phyloP scores from a whole-genome alignment of 2,797 vertebrate species.

The Argentina silus region DNA sequence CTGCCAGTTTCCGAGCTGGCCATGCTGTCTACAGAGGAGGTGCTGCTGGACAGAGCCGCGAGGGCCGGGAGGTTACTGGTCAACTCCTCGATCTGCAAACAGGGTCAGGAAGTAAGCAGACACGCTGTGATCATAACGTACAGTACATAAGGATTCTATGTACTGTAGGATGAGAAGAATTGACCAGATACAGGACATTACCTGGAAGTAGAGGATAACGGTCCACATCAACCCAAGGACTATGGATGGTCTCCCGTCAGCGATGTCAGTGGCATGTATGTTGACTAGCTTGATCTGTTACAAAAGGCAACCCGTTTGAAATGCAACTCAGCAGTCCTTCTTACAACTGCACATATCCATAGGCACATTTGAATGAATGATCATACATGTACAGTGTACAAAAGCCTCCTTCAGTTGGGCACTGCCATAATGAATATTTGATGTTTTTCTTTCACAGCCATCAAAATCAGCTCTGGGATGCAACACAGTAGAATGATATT shows the following conservation, averaged over 20 bases:
- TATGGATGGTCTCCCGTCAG: slow-evolving; percentile 94
- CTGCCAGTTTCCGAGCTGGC: slow-evolving; percentile 88
- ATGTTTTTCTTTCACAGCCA: slow-evolving; percentile 39
- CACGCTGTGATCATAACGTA: background rate
- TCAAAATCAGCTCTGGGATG: slow-evolving; percentile 65
- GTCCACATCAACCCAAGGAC: slow-evolving; percentile 97
- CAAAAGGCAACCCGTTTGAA: slow-evolving; percentile 14
- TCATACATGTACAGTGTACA: background rate
- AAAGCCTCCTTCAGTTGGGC: background rate
- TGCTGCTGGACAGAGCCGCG: slow-evolving; percentile 88
- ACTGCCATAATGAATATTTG: slow-evolving; percentile 18
- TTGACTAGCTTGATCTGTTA: slow-evolving; percentile 97
- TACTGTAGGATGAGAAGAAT: background rate
- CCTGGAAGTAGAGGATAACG: slow-evolving; percentile 98
- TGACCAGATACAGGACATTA: slow-evolving; percentile 58
- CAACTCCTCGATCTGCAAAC: slow-evolving; percentile 92
- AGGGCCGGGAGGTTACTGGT: slow-evolving; percentile 95
- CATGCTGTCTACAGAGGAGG: slow-evolving; percentile 91
- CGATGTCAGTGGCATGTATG: slow-evolving; percentile 97
- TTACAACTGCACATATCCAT: background rate
- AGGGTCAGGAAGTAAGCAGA: slow-evolving; percentile 1
- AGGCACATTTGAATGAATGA: background rate
- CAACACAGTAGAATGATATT: slow-evolving; percentile 26
- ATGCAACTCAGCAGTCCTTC: background rate
- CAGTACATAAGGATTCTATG: background rate